A percentile compares a stretch with the other conserved stretches of the same genome.
phyloP scores from a whole-genome alignment of 2,797 vertebrate species.

The Enteromius argenteus region DNA sequence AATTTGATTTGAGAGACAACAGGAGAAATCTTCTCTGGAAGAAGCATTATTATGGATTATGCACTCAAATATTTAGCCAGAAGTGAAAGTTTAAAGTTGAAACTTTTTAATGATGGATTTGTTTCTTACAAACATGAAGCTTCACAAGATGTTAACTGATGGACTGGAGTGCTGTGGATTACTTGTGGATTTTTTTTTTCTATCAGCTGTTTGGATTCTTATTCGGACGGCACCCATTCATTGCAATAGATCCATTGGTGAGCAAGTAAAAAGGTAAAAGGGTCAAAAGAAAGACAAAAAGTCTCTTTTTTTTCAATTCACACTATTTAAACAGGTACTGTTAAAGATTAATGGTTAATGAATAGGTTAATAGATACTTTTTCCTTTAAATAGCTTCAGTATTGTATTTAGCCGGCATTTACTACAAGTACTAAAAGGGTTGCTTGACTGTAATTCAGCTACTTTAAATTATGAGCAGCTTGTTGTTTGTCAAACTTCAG shows the following conservation, averaged over 20 bases:
- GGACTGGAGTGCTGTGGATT: no score
- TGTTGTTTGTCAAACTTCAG: constrained; percentile 9
- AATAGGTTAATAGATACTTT: no score
- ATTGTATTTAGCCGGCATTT: background rate
- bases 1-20: background rate
- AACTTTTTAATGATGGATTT: no score
- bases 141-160: no score
- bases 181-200: no score
- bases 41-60: background rate
- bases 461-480: constrained; percentile 32
- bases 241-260: background rate
- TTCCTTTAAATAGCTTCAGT: background rate
- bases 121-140: no score
- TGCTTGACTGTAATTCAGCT: background rate
- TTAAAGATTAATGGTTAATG: no score
- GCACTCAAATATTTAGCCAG: background rate
- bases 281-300: no score
- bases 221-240: background rate
- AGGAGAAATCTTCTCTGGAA: background rate
- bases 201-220: no score
- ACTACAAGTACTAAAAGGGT: background rate
- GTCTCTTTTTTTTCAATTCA: background rate
- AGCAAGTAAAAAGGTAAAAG: background rate
- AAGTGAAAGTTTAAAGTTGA: no score
- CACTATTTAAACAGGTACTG: background rate